A percentile compares a stretch with the other conserved stretches of the same genome.
Conservation (phyloP, 2,797 vertebrate genomes). For the Liasis olivaceus region DNA sequence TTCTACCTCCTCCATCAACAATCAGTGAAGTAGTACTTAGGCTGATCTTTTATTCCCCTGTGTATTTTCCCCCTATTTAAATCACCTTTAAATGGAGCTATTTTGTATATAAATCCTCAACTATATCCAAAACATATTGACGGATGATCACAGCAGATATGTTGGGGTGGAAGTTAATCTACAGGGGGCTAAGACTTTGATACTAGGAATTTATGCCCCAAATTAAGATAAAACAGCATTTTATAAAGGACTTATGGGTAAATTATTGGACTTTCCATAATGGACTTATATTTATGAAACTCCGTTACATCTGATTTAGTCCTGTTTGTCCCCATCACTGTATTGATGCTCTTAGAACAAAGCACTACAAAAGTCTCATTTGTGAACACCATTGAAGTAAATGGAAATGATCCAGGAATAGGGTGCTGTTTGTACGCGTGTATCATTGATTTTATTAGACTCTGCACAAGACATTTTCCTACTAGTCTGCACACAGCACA, state of each 20-base stretch:
- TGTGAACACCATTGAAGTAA: background rate
- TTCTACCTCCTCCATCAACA: background rate
- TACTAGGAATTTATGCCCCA: too few species aligned
- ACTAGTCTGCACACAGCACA: background rate
- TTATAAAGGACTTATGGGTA: too few species aligned
- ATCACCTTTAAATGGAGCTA: background rate
- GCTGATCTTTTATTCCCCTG: background rate
- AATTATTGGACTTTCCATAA: background rate
- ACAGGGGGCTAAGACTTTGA: too few species aligned
- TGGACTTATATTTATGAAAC: background rate
- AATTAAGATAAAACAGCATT: too few species aligned
- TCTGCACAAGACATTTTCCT: background rate
- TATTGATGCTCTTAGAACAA: background rate
- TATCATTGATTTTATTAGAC: background rate
- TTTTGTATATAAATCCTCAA: background rate
- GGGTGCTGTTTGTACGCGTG: background rate
- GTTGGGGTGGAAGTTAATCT: too few species aligned
- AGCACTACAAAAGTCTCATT: background rate
- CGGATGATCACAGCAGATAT: background rate
- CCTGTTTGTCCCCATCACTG: background rate
- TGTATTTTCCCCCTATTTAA: background rate
- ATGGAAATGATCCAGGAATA: background rate
- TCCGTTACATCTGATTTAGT: background rate
- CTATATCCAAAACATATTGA: too few species aligned
- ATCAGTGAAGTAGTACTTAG: background rate